Evolutionary conservation across 2,888 invertebrate genomes (phyloP).

Genomic region (Cyaniris semiargus): DNA sequence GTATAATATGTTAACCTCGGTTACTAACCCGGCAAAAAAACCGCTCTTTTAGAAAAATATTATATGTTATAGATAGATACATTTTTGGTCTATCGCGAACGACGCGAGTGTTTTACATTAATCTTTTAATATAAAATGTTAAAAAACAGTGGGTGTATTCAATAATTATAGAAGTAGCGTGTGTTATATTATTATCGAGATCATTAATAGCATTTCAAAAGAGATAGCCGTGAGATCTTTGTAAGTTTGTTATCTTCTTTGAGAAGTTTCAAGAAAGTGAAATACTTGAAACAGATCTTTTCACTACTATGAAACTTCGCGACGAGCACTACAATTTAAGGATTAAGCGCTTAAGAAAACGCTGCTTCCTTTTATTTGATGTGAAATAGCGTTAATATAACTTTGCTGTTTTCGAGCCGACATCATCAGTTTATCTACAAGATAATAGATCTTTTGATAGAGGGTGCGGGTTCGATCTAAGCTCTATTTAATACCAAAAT

Average conservation of each 20-base stretch:
- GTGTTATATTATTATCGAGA: neutral
- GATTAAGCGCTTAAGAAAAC: conserved; percentile 20
- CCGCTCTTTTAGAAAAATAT: too few relatives aligned
- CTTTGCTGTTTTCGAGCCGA: neutral
- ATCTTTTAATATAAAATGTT: too few relatives aligned
- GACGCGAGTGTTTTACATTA: too few relatives aligned
- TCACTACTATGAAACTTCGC: neutral
- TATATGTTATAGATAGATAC: too few relatives aligned
- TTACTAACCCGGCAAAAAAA: too few relatives aligned
- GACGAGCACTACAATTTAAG: conserved; percentile 10
- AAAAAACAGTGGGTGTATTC: too few relatives aligned
- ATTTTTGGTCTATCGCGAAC: too few relatives aligned
- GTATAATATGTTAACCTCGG: too few relatives aligned
- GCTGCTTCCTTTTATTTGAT: neutral
- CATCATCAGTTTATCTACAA: neutral
- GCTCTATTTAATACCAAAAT: too few relatives aligned
- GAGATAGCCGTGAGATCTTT: neutral
- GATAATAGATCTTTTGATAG: neutral
- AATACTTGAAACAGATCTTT: conserved; percentile 15
- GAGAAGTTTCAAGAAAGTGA: conserved; percentile 5
- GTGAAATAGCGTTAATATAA: neutral
- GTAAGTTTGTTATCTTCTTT: conserved; percentile 8
- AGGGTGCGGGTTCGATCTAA: too few relatives aligned
- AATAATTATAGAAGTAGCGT: too few relatives aligned
- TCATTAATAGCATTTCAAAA: neutral